Evolutionary conservation across 2,888 invertebrate genomes (phyloP), one percentile per base, ranked within the genome.

Genomic region (Anarsia innoxiella): DNA sequence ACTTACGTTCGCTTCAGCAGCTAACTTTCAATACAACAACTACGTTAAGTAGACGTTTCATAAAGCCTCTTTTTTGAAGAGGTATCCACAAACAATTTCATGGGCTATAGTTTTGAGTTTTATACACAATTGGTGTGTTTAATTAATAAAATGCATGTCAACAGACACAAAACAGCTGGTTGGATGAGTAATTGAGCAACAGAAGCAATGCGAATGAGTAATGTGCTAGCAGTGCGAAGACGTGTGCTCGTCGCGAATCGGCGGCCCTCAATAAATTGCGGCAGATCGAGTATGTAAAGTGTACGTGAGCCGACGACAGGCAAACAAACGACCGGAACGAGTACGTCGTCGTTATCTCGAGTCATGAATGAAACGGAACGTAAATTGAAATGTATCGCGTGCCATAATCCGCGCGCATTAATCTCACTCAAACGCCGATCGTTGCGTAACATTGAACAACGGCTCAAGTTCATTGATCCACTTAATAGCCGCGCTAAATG

Each of bases 391-490:
- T 73, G 74, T 82, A 82, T 83, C 80, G 83, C 83, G 83, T 84
- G 84, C 82, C 76, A 80, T 83, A 84, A 83, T 80, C 83, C 80
- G 74, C 71, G 69, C 69, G 68, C 82, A 83, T 83, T 82, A 83
- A 84, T 84, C 84, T 82, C 83, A 71, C 77, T 82, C 79, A 79
- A 83, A 79, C 70, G 68, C 73, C 78, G 76, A 79, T 78, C 66
- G 65, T 82, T 83, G 73, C 76, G 79, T 80, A 78, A 83, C 66
- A 60, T 50, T 54, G 63, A 66, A 62, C 77, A 76, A 76, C 77
- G 69, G 66, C 79, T 76, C 83, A 83, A 83, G 84, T 83, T 84
- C 84, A 83, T 80, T 83, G 84, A 83, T 83, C 83, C 79, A 82
- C 83, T 79, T 82, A 79, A 75, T 72, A 73, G 68, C 71, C 67